Base-by-base conservation (phyloP, 1,140 invertebrate genomes). In the Bombus fervidus region DNA sequence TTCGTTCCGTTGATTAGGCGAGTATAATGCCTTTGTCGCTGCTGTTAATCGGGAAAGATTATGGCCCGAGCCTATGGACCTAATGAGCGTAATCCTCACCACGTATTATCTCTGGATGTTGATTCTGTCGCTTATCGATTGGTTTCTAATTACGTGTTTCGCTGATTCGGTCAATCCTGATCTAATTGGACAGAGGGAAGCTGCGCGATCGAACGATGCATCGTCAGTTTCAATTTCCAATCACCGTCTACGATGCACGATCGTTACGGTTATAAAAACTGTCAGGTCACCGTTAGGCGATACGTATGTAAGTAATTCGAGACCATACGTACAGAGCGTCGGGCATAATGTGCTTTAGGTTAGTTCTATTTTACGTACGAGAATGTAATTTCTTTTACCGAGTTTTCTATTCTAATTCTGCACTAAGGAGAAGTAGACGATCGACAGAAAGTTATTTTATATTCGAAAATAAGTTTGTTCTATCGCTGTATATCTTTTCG, bases 81-180 rank as follows among this genome's bases (percentile, higher is more conserved):
- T 62, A 62, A 77, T 39, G 47, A 59, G 34, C 74, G 47, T 53
- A 59, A 59, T 76, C 53, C 47, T 10, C 47, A 0, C 43, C 47
- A 53, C 74, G 34, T 39, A 76, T 59, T 57, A 76, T 15, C 6
- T 3, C 2, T 28, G 75, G 5, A 79, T 18, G 39, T 43, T 62
- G 62, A 79, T 79, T 64, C 41, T 25, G n/a, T 47, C 57, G 77
- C 22, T 66, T 22, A 86, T 83, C 43, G 41, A 68, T 43, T 68
- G 39, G 25, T n/a, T 74, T 57, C 37, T 80, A 85, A 87, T 85
- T 85, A 87, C 68, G 57, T 75, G 59, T 86, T 79, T 86, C 73
- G 41, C 37, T 39, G 43, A 87, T 79, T 85, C 78, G 73, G 66
- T 68, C 59, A 62, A 78, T 74, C 82, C 66, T 59, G 47, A 62